phyloP scores from a whole-genome alignment of 2,113 vertebrate genomes.

The Coptodon rendalli region DNA sequence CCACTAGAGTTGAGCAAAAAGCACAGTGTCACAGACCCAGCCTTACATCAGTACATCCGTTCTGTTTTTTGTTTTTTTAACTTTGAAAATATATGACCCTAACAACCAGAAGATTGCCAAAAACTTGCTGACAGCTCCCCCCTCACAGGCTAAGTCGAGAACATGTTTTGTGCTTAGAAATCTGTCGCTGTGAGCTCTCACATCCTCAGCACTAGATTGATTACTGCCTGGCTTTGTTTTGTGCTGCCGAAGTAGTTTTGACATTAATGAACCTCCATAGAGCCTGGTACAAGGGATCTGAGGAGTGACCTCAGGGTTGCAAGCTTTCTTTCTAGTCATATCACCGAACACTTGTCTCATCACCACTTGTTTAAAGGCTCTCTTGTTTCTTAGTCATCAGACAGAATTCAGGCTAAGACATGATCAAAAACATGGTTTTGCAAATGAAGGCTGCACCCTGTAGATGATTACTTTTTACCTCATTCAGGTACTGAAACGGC shows the following conservation, averaged over 20 bases:
- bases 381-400: not conserved
- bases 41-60: not conserved
- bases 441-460: not conserved
- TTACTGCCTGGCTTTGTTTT: not conserved
- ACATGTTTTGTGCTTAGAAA: not conserved
- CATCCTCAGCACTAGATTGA: not conserved
- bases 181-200: not conserved
- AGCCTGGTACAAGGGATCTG: not conserved
- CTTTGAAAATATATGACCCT: not conserved
- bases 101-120: not conserved
- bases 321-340: not conserved
- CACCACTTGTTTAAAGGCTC: not conserved
- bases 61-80: not conserved
- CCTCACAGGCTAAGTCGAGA: not conserved
- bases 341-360: not conserved
- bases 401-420: not conserved
- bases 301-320: not conserved
- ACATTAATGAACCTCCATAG: conserved; percentile 6
- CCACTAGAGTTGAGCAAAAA: not conserved
- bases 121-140: not conserved
- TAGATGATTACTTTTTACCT: not conserved
- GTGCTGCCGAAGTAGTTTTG: not conserved
- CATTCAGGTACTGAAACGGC: not conserved
- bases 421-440: not conserved
- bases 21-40: not conserved